phyloP scores from a whole-genome alignment of 2,113 vertebrate species.

The Malurus cyaneus region DNA sequence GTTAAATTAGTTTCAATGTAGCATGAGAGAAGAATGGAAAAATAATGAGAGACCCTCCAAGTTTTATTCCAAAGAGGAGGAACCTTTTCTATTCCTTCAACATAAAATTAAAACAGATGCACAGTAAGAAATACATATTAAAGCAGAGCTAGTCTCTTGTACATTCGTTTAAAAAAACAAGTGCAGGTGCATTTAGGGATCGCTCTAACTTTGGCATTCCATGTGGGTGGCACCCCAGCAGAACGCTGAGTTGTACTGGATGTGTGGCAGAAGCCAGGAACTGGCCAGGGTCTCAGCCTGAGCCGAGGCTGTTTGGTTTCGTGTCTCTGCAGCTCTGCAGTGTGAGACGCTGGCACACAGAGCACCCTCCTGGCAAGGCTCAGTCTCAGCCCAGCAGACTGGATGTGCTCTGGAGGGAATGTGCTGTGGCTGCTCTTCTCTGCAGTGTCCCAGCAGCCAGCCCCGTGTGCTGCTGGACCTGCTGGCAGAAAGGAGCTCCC shows the following conservation, averaged over 20 bases:
- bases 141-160: neutral
- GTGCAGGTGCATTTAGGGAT: neutral
- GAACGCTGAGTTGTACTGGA: accelerated
- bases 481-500: neutral
- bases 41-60: neutral
- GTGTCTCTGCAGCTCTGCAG: neutral
- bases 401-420: neutral
- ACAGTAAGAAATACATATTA: neutral
- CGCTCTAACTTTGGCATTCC: neutral
- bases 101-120: neutral
- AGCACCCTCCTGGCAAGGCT: neutral
- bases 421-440: neutral
- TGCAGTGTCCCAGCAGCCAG: neutral
- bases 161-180: neutral
- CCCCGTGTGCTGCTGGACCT: neutral
- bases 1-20: neutral
- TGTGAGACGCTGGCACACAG: neutral
- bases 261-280: neutral
- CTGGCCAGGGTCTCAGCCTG: neutral
- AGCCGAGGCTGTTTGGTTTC: accelerated
- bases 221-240: neutral
- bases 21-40: neutral
- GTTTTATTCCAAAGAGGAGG: neutral
- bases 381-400: neutral
- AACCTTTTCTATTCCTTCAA: neutral